A percentile compares a stretch with the other conserved stretches of the same genome.
These are phyloP conservation scores for Folsomia candida DNA, from an alignment of 2,888 invertebrate species.

Conservation along the genomic window DNA sequence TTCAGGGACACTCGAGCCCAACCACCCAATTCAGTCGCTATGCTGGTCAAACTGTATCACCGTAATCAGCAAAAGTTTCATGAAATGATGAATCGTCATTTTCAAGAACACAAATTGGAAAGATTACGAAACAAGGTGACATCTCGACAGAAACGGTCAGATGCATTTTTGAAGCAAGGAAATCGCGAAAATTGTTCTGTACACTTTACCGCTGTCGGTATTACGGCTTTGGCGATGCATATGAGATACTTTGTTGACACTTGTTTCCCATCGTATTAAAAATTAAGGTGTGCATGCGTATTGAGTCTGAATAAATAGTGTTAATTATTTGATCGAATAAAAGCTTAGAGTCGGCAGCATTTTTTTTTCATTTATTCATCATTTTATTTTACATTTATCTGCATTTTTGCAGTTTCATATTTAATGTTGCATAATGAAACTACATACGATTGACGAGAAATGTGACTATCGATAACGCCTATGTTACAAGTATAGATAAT, in stretches of 20 bases:
- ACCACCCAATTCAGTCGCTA: not conserved
- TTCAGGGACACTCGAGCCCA: constrained; percentile 19
- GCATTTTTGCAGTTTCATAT: too few species aligned
- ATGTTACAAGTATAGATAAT: too few species aligned
- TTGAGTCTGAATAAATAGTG: not conserved
- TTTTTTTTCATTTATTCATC: too few species aligned
- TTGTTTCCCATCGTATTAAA: constrained; percentile 34
- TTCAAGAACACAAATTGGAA: not conserved
- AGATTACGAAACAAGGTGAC: not conserved
- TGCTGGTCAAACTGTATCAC: constrained; percentile 15
- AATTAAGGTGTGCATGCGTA: not conserved
- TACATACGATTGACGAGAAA: too few species aligned
- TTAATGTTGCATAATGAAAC: too few species aligned
- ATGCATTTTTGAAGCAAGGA: constrained; percentile 22
- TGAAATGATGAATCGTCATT: not conserved
- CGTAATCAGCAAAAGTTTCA: constrained; percentile 12
- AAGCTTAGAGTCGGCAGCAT: too few species aligned
- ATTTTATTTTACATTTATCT: too few species aligned
- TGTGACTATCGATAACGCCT: too few species aligned
- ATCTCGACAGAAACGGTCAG: constrained; percentile 35
- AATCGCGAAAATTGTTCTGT: constrained; percentile 36
- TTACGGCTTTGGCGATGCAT: constrained; percentile 32
- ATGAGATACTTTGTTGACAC: constrained; percentile 36
- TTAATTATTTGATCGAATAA: not conserved
- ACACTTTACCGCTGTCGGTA: constrained; percentile 43